A percentile compares a stretch with the other conserved stretches of the same genome.
Conservation (phyloP, 2,888 invertebrate species). For the Clistopyga incitator region DNA sequence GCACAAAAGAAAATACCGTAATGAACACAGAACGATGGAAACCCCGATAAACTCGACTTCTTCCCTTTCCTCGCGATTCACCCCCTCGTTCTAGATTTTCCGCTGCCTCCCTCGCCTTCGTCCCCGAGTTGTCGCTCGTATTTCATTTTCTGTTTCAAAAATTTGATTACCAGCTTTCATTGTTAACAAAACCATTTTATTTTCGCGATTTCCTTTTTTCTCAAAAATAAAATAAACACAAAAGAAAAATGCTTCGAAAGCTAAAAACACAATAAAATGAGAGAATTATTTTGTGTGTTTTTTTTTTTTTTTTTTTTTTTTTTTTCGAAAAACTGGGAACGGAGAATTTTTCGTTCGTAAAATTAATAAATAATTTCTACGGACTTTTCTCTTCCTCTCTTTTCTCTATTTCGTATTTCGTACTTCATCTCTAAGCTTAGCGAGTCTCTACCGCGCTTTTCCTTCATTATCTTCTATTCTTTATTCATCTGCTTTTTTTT, state of each 20-base stretch:
- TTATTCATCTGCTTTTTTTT: slow-evolving; percentile 33
- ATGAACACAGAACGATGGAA: slow-evolving; percentile 70
- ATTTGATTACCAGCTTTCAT: too few species aligned
- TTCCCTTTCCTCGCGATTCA: slow-evolving; percentile 35
- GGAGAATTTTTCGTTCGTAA: too few species aligned
- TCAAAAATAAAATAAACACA: too few species aligned
- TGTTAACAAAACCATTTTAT: too few species aligned
- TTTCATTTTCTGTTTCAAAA: slow-evolving; percentile 17
- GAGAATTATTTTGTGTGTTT: too few species aligned
- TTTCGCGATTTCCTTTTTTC: too few species aligned
- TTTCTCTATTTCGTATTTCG: neutral
- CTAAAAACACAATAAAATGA: too few species aligned
- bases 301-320: too few species aligned
- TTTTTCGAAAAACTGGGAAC: too few species aligned
- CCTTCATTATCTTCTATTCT: neutral
- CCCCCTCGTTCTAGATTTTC: slow-evolving; percentile 39
- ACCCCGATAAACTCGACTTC: slow-evolving; percentile 68
- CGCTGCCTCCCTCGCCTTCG: slow-evolving; percentile 6
- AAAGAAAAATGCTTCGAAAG: too few species aligned
- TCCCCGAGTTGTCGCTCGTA: slow-evolving; percentile 21
- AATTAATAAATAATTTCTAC: too few species aligned
- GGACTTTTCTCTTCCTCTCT: too few species aligned
- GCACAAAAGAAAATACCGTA: slow-evolving; percentile 67
- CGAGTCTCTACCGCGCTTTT: slow-evolving; percentile 15
- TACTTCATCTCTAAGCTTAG: slow-evolving; percentile 19